Evolutionary conservation across 2,888 invertebrate genomes (phyloP), one percentile per base, ranked within the genome.

Genomic region (Pasiphila rectangulata): DNA sequence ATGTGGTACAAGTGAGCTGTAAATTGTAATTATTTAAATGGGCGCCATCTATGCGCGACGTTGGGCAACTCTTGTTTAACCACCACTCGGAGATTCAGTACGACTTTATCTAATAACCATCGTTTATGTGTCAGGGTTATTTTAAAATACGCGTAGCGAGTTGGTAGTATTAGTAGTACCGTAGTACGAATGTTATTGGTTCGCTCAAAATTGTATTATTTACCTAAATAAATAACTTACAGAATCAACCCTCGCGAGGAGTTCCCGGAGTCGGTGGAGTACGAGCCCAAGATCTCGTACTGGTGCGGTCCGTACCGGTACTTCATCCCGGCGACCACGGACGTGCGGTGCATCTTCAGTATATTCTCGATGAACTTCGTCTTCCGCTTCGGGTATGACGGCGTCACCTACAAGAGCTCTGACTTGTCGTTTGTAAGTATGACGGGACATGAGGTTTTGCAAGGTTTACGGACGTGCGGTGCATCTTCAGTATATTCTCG

Each of bases 361-460:
- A 82, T 87, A 7, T 86, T 87, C 61, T 75, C 86, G 4, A 87
- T 87, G 87, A 87, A 87, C 62, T 88, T 88, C 54, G 68, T 87
- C 4, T 75, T 88, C 43, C 59, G 85, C 0, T 87, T 87, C 39
- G 87, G 83, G 0, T 86, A 85, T 46, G 88, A 87, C 23, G 88
- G 87, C 1, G 85, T 87, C 46, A 83, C 77, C 0, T 88, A 87
- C 29, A 86, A 85, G 58, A 86, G 82, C 59, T 83, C 83, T 0
- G 87, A 87, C 46, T 56, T 88, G 4, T 73, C 82, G 0, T 87
- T 88, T 50, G 87, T 88, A 32, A 79, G 87, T 82, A 54, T 10
- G 9, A 16, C 4, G 4, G 4, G 21, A 4, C 5, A n/a, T 4
- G 5, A 20, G 5, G 1, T 3, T 2, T 4, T 4, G 2, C 20